phyloP scores from a whole-genome alignment of 2,113 vertebrate genomes.

The Lampris megalopsis region DNA sequence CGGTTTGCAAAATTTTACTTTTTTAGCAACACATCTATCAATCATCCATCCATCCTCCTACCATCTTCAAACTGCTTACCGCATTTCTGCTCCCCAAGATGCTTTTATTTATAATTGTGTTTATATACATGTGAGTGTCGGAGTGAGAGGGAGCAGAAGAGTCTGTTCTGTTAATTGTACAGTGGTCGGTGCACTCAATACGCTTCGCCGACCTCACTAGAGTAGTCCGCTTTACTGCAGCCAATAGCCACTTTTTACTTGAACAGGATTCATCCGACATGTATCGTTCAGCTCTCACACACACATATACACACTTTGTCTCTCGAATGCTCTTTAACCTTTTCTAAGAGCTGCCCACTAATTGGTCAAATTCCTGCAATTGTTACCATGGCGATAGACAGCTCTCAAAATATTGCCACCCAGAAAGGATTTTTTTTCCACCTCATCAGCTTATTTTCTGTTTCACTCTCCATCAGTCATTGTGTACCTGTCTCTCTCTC shows the following conservation, averaged over 20 bases:
- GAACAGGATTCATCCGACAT: not conserved
- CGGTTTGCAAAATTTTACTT: too few species aligned
- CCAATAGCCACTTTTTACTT: constrained; percentile 39
- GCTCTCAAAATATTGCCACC: constrained; percentile 44
- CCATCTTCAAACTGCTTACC: not conserved
- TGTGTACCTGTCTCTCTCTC: not conserved
- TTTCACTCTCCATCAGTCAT: too few species aligned
- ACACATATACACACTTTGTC: constrained; percentile 14
- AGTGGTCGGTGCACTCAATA: too few species aligned
- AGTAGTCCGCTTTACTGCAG: not conserved
- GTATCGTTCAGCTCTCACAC: constrained; percentile 7
- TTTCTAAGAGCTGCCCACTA: constrained; percentile 54
- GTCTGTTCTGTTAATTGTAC: too few species aligned
- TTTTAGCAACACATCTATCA: too few species aligned
- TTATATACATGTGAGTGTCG: too few species aligned
- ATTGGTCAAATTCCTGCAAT: constrained; percentile 55
- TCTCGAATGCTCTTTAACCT: constrained; percentile 33
- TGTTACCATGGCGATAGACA: constrained; percentile 62
- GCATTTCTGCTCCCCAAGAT: too few species aligned
- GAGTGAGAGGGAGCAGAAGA: too few species aligned
- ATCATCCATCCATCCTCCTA: too few species aligned
- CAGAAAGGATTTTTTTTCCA: constrained; percentile 35
- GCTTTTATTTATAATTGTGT: too few species aligned
- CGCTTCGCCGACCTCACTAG: too few species aligned
- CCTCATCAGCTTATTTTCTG: constrained; percentile 35